These are phyloP conservation scores for Phocoena phocoena DNA, from an alignment of 2,113 vertebrate genomes.

Conservation along the genomic window DNA sequence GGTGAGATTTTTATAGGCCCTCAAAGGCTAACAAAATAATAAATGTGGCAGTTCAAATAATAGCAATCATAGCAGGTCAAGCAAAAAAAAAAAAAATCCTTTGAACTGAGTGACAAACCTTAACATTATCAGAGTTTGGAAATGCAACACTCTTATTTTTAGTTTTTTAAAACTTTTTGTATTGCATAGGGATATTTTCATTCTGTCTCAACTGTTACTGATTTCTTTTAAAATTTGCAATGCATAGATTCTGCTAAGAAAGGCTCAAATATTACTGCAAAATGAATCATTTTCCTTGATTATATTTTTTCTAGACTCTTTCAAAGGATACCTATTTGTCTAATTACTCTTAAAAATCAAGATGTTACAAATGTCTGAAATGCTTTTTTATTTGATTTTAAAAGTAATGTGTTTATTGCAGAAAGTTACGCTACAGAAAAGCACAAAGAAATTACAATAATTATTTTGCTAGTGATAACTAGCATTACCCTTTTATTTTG, in stretches of 20 bases:
- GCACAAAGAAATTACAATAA: background rate
- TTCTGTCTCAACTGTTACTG: constrained; percentile 65
- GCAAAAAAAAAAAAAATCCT: constrained; percentile 75
- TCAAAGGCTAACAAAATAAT: constrained; percentile 84
- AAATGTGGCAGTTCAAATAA: constrained; percentile 85
- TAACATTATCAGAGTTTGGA: constrained; percentile 62
- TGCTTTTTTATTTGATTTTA: background rate
- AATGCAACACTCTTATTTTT: background rate
- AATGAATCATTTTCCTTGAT: constrained; percentile 61
- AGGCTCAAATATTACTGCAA: constrained; percentile 45
- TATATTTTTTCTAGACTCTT: constrained; percentile 56
- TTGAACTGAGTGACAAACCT: constrained; percentile 60
- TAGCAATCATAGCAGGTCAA: constrained; percentile 80
- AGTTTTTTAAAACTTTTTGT: background rate
- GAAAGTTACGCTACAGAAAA: constrained; percentile 22
- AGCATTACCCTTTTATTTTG: background rate
- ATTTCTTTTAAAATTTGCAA: constrained; percentile 66
- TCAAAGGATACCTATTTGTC: constrained; percentile 41
- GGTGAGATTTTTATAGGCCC: constrained; percentile 81
- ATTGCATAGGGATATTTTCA: constrained; percentile 19
- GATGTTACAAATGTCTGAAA: background rate
- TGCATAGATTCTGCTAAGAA: constrained; percentile 63
- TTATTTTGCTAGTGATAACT: background rate
- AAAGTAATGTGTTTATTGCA: background rate
- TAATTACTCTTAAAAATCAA: constrained; percentile 26